Percentiles rank a stretch among this genome's conserved stretches.
Evolutionary conservation across 1,140 invertebrate genomes (phyloP).

Genomic region (Drosophila ananassae): DNA sequence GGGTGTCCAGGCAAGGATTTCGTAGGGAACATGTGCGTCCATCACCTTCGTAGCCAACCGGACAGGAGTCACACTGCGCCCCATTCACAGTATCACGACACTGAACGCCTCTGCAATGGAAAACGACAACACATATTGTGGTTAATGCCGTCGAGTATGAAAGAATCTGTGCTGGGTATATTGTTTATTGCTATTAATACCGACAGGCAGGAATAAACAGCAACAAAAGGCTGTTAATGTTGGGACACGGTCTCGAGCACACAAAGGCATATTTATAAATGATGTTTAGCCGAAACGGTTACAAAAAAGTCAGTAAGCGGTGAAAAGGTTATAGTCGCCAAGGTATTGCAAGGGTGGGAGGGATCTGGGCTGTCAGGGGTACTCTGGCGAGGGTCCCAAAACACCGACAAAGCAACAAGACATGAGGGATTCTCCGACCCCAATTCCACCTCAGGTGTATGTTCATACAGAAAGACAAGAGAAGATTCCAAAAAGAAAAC

Average conservation of each 20-base stretch:
- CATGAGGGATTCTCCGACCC: slow-evolving; percentile 31
- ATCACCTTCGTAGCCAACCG: slow-evolving; percentile 92
- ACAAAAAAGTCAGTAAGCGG: slow-evolving; percentile 48
- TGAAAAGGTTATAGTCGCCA: slow-evolving; percentile 58
- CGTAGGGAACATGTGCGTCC: slow-evolving; percentile 89
- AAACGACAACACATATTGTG: slow-evolving; percentile 43
- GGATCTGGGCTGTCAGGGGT: slow-evolving; percentile 15
- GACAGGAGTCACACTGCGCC: slow-evolving; percentile 93
- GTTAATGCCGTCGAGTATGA: slow-evolving; percentile 43
- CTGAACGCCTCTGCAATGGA: slow-evolving; percentile 87
- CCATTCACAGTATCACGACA: slow-evolving; percentile 91
- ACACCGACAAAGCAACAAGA: slow-evolving; percentile 64
- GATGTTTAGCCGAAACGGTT: slow-evolving; percentile 55
- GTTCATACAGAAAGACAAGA: slow-evolving; percentile 39
- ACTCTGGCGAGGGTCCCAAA: slow-evolving; percentile 48
- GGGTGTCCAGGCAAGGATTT: slow-evolving; percentile 89
- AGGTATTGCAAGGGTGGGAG: neutral
- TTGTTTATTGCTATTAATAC: slow-evolving; percentile 83
- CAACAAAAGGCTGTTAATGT: slow-evolving; percentile 73
- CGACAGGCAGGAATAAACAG: slow-evolving; percentile 77
- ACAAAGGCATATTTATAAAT: slow-evolving; percentile 80
- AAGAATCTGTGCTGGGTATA: slow-evolving; percentile 23
- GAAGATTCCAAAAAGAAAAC: slow-evolving; percentile 65
- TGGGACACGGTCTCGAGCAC: slow-evolving; percentile 46
- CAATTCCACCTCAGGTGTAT: slow-evolving; percentile 18